A percentile compares a stretch with the other conserved stretches of the same genome.
These are phyloP conservation scores for Chloromyia formosa DNA, from an alignment of 2,888 invertebrate genomes.

Conservation along the genomic window DNA sequence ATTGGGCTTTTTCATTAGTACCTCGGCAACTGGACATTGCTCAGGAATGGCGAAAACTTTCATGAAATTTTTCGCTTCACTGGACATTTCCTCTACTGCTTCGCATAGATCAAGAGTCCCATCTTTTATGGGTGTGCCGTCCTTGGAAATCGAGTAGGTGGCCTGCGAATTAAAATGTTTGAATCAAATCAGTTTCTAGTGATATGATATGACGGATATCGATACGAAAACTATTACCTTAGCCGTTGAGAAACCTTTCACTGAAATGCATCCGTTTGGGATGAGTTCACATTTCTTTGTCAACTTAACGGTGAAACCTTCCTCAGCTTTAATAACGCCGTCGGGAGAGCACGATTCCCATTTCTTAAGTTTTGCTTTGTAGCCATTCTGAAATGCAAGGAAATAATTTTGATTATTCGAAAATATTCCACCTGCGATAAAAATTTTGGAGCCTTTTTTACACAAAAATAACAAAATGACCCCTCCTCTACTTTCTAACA, in stretches of 20 bases:
- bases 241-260: conserved; percentile 63
- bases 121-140: conserved; percentile 62
- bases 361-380: conserved; percentile 58
- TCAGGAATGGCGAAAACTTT: conserved; percentile 62
- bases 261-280: conserved; percentile 62
- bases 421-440: too few relatives aligned
- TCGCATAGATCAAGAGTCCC: conserved; percentile 64
- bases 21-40: conserved; percentile 63
- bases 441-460: too few relatives aligned
- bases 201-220: not conserved
- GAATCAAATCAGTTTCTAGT: too few relatives aligned
- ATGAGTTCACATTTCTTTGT: conserved; percentile 65
- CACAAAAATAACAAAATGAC: too few relatives aligned
- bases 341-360: conserved; percentile 60
- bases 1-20: conserved; percentile 48
- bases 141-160: conserved; percentile 62
- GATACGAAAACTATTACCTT: conserved; percentile 52
- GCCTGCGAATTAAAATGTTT: conserved; percentile 50
- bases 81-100: conserved; percentile 50
- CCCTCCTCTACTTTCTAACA: too few relatives aligned
- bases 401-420: not conserved
- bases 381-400: conserved; percentile 57
- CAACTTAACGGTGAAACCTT: conserved; percentile 57
- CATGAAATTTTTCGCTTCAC: conserved; percentile 57
- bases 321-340: conserved; percentile 56